Evolutionary conservation across 37 sponge, comb jelly and placozoan genomes (phyloP).

Genomic region (Eunapius fragilis): DNA sequence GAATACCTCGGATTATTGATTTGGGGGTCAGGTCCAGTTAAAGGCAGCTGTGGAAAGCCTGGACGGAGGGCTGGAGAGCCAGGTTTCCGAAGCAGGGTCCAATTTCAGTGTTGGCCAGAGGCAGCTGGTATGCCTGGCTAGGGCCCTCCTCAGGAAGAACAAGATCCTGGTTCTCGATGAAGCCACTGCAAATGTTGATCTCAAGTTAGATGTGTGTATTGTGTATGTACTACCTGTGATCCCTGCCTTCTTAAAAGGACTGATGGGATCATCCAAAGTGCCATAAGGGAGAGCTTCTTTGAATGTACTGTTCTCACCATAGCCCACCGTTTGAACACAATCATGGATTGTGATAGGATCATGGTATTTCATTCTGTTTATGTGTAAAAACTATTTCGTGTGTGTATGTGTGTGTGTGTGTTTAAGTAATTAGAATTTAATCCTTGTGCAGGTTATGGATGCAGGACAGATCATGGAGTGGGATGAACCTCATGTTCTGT

Average conservation of each 20-base stretch:
- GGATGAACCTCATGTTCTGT: slow-evolving; percentile 42
- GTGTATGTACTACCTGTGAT: background rate
- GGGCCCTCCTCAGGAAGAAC: slow-evolving; percentile 80
- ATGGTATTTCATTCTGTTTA: slow-evolving; percentile 76
- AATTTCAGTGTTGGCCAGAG: slow-evolving; percentile 91
- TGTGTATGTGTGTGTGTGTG: background rate
- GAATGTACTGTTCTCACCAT: slow-evolving; percentile 89
- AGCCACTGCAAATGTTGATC: slow-evolving; percentile 89
- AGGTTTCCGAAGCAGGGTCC: slow-evolving; percentile 78
- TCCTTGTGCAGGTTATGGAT: slow-evolving; percentile 39
- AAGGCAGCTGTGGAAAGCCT: slow-evolving; percentile 56
- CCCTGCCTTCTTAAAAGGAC: slow-evolving; percentile 47
- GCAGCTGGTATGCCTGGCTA: slow-evolving; percentile 85
- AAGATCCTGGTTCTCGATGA: slow-evolving; percentile 86
- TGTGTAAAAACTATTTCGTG: background rate
- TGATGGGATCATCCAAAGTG: slow-evolving; percentile 86
- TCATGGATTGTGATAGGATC: slow-evolving; percentile 88
- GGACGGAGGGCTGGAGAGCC: slow-evolving; percentile 56
- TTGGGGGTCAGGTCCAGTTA: slow-evolving; percentile 60
- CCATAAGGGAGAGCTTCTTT: slow-evolving; percentile 70
- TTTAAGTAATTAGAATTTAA: background rate
- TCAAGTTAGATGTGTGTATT: slow-evolving; percentile 29
- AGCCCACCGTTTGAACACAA: slow-evolving; percentile 94
- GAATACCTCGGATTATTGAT: background rate
- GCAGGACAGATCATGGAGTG: slow-evolving; percentile 55